Base-by-base conservation (phyloP, 2,113 vertebrate species). In the Cyanocitta stelleri region DNA sequence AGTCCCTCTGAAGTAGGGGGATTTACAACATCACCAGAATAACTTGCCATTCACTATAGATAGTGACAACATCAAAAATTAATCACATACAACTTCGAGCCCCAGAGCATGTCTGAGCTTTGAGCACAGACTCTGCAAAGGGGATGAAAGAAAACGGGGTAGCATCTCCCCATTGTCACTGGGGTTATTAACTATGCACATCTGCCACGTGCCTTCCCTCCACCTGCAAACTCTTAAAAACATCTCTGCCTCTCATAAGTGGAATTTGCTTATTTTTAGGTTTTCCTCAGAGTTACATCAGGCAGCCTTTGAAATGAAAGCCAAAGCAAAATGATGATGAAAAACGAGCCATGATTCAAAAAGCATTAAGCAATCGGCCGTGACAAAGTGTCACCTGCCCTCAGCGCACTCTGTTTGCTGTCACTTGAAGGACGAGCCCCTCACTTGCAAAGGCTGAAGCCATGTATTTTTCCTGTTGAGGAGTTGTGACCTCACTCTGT, bases 211-310 rank as follows among this genome's bases (percentile, higher is more conserved):
- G 67, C 35, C 72, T 73, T 48, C 90, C 73, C 58, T 62, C 69
- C 92, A 91, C 78, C 87, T 94, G 91, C 82, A 86, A 76, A 59
- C 75, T 8, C 77, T 56, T 8, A n/a, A 22, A 68, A 76, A 66
- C 55, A 39, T 44, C 66, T 21, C 91, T 16, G 16, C 61, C 44
- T 48, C 72, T 80, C 48, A 2, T 6, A 61, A 55, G 33, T 0
- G 30, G 30, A 84, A 83, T 44, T 69, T 18, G 37, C 51, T 74
- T 90, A 83, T 94, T 96, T 95, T 95, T 74, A 96, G 85, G 7
- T 56, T 91, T 94, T 51, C 85, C 90, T 83, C 59, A 3, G 69
- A 58, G 71, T 89, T 78, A 62, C 54, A 94, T 56, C 56, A 94
- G 87, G 54, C 46, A 51, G 66, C 26, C 89, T 93, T 87, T 85